Base-by-base conservation (phyloP, 2,888 invertebrate species). In the Holacanthella duospinosa region DNA sequence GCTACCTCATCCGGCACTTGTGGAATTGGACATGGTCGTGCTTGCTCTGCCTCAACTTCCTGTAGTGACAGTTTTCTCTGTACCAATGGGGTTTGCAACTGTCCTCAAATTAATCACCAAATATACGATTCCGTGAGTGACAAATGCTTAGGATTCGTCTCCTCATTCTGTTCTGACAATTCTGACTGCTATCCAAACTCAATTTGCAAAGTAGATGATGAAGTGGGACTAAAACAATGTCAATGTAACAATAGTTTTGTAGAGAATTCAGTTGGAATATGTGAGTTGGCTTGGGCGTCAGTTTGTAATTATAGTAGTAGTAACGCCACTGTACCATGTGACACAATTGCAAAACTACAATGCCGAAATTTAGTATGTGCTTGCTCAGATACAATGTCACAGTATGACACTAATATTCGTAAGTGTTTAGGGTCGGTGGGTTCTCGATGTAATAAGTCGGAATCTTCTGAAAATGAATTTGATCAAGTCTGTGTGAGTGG, bases 381-480 rank as follows among this genome's bases (percentile, higher is more conserved):
- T 12, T 64, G 63, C 57, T 26, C 55, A 6, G 60, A 43, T 1
- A 9, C 29, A 12, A 55, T 60, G 28, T 16, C 55, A 1, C 1
- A 29, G 19, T 64, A 29, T 25, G 29, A 28, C 55, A 24, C 29
- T 1, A 25, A 16, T 1, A 1, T 24, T 12, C 21, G 60, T 24
- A 64, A 60, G 29, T 64, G 63, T 48, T 1, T 60, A 25, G 63
- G 60, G 16, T 24, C 60, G 26, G 60, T 60, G 21, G 63, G 63
- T 6, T 55, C 55, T 12, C 24, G 27, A 19, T 55, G 55, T 21
- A 48, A 36, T n/a, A n/a, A n/a, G 36, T 36, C 6, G 36, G 36
- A 36, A 36, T 36, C 6, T 36, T 16, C 36, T 36, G 36, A 16
- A 36, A 6, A 36, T 36, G 36, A 6, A 36, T 6, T 36, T 36